Conservation (phyloP, 2,888 invertebrate species). For the Eumacrocentrus americanus region DNA sequence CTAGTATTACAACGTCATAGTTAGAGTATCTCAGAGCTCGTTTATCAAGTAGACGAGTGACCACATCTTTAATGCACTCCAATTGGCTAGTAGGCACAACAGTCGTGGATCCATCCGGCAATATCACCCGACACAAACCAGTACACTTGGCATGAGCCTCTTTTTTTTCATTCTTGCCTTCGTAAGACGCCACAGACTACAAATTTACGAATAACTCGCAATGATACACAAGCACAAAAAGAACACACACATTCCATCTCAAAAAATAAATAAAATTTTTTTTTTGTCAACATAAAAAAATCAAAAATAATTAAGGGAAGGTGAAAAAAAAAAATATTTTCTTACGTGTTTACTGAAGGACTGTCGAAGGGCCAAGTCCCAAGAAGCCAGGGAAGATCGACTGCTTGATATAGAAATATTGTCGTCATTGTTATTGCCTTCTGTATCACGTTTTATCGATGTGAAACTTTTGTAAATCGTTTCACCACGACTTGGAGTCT, state of each 20-base stretch:
- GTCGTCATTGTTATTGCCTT: slow-evolving; percentile 60
- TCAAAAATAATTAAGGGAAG: not conserved
- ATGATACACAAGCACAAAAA: slow-evolving; percentile 11
- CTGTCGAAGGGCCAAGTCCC: slow-evolving; percentile 65
- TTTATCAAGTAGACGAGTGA: slow-evolving; percentile 82
- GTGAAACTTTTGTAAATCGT: slow-evolving; percentile 60
- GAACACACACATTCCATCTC: not conserved
- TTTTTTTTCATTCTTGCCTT: slow-evolving; percentile 60
- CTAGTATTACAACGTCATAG: slow-evolving; percentile 79
- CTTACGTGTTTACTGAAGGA: slow-evolving; percentile 63
- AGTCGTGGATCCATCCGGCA: slow-evolving; percentile 91
- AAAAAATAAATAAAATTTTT: not conserved
- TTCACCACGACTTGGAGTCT: slow-evolving; percentile 57
- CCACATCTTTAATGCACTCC: slow-evolving; percentile 78
- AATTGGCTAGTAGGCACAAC: slow-evolving; percentile 82
- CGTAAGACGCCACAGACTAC: slow-evolving; percentile 60
- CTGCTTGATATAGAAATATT: slow-evolving; percentile 67
- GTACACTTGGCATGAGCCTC: slow-evolving; percentile 59
- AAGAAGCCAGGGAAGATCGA: slow-evolving; percentile 67
- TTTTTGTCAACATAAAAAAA: slow-evolving; percentile 24
- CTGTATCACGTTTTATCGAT: slow-evolving; percentile 58
- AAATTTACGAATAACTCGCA: slow-evolving; percentile 43
- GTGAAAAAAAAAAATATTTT: slow-evolving; percentile 29
- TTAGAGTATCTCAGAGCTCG: slow-evolving; percentile 79
- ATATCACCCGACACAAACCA: slow-evolving; percentile 79